A percentile compares a stretch with the other conserved stretches of the same genome.
phyloP scores from a whole-genome alignment of 2,797 vertebrate species.

The Cygnus olor region DNA sequence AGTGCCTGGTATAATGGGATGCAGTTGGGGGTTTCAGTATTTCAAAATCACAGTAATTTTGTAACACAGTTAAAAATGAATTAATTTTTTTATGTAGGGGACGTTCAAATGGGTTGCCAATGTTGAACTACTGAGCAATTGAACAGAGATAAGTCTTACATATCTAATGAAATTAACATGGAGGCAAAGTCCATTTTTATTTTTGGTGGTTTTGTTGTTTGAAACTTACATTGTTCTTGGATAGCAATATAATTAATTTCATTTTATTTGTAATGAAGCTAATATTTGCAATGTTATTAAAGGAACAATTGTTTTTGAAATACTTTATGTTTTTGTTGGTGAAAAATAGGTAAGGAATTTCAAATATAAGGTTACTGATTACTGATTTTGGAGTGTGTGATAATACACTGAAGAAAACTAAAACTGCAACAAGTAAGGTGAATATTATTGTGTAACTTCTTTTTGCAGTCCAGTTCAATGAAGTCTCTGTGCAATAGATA shows the following conservation, averaged over 20 bases:
- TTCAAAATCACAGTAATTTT: neutral
- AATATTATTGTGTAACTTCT: neutral
- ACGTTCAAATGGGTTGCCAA: neutral
- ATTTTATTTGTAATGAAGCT: neutral
- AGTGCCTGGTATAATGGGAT: neutral
- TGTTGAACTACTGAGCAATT: neutral
- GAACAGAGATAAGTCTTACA: neutral
- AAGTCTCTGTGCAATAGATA: neutral
- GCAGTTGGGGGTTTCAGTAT: neutral
- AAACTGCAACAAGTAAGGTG: neutral
- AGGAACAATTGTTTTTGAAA: neutral
- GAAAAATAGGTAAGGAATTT: neutral
- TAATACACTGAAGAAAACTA: constrained; percentile 9
- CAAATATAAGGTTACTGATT: neutral
- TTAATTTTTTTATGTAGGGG: neutral
- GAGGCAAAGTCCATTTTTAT: neutral
- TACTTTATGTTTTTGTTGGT: neutral
- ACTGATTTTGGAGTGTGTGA: neutral
- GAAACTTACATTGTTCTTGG: neutral
- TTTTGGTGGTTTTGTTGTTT: neutral
- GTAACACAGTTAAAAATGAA: neutral
- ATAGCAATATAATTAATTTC: neutral
- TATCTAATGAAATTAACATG: neutral
- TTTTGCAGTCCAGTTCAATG: neutral
- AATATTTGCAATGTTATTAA: neutral